phyloP scores from a whole-genome alignment of 2,888 invertebrate species.

The Nomada flava region DNA sequence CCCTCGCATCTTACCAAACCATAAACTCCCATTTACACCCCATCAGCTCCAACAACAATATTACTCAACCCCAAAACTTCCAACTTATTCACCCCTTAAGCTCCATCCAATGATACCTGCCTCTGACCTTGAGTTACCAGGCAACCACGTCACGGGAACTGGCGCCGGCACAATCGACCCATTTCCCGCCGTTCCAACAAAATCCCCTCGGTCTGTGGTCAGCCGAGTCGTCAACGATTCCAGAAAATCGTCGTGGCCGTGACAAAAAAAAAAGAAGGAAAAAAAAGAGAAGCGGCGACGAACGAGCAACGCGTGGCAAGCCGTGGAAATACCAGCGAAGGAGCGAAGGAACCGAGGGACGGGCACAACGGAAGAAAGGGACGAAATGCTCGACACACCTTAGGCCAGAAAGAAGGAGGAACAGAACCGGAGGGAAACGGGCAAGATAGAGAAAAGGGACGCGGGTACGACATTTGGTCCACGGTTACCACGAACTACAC shows the following conservation, averaged over 20 bases:
- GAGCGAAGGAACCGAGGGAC: conserved; percentile 17
- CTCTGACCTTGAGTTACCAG: background rate
- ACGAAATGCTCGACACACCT: conserved; percentile 14
- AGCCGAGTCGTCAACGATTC: background rate
- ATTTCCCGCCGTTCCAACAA: background rate
- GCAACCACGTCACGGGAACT: background rate
- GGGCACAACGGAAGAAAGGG: conserved; percentile 25
- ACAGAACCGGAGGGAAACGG: background rate
- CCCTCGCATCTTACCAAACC: too few species aligned
- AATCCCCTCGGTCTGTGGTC: background rate
- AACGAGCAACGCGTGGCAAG: background rate
- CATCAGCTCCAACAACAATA: too few species aligned
- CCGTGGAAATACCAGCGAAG: background rate
- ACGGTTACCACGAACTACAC: conserved; percentile 74
- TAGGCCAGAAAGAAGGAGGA: background rate
- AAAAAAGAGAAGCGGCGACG: background rate
- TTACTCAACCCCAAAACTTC: too few species aligned
- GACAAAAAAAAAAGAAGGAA: background rate
- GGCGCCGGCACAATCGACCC: background rate
- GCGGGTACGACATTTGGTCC: conserved; percentile 62
- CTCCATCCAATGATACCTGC: background rate
- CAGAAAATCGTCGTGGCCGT: background rate
- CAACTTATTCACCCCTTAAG: background rate
- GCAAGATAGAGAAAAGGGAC: background rate
- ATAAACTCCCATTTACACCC: too few species aligned